Conservation (phyloP, 2,113 vertebrate species). For the Petrocephalus microphthalmus region DNA sequence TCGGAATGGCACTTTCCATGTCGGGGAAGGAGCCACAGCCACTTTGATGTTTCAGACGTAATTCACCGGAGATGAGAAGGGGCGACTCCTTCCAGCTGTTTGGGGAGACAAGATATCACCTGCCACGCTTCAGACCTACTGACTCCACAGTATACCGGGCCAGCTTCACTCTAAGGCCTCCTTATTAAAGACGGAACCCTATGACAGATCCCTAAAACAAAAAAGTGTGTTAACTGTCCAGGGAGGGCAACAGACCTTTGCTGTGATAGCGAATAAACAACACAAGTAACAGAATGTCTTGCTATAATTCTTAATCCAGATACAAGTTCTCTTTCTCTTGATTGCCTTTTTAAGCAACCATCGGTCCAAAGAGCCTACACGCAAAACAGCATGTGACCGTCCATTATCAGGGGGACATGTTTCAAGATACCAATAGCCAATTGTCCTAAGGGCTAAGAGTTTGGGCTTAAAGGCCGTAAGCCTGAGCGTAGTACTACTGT, state of each 20-base stretch:
- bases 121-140: neutral
- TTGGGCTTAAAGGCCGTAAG: neutral
- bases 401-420: neutral
- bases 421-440: neutral
- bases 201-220: too few species aligned
- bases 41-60: conserved; percentile 14
- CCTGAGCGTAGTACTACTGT: neutral
- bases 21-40: neutral
- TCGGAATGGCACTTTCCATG: neutral
- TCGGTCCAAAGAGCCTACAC: neutral
- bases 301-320: neutral
- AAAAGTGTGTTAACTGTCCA: neutral
- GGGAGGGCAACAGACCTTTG: neutral
- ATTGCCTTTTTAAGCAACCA: neutral
- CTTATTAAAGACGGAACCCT: too few species aligned
- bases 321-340: neutral
- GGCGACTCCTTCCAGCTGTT: neutral
- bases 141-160: neutral
- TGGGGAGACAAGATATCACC: neutral
- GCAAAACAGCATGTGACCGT: neutral
- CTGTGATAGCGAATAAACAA: neutral
- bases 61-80: neutral
- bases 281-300: neutral
- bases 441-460: too few species aligned
- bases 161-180: neutral